phyloP scores from a whole-genome alignment of 2,888 invertebrate genomes.

The Sycophila texana region DNA sequence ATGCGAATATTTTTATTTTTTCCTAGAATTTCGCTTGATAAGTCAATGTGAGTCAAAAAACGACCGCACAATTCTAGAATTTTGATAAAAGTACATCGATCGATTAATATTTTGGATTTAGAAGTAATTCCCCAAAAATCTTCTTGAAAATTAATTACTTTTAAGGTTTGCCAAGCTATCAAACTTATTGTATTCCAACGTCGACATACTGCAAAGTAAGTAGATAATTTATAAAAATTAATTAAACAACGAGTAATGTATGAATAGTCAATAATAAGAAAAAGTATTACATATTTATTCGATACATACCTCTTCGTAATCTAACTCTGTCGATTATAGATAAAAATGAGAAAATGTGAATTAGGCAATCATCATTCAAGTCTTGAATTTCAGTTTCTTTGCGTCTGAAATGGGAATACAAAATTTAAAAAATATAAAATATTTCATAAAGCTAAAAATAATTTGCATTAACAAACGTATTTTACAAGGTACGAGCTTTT shows the following conservation, averaged over 20 bases:
- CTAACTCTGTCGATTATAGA: not conserved
- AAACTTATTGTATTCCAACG: conserved; percentile 4
- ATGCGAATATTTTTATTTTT: not conserved
- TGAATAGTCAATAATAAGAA: not conserved
- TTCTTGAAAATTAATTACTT: not conserved
- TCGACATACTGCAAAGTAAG: conserved; percentile 20
- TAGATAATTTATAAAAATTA: not conserved
- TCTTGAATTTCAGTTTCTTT: not conserved
- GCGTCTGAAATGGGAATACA: not conserved
- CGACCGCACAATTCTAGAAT: not conserved
- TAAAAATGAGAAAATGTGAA: not conserved
- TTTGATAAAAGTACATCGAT: not conserved
- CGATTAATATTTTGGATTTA: not conserved
- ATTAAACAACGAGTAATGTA: not conserved
- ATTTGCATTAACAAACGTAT: not conserved
- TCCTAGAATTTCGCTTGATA: not conserved
- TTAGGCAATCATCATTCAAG: not conserved
- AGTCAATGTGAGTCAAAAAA: not conserved
- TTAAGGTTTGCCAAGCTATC: not conserved
- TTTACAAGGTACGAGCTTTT: no score
- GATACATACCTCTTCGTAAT: not conserved
- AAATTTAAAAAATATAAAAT: not conserved
- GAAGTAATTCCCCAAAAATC: conserved; percentile 5
- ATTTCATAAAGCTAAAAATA: not conserved
- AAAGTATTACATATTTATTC: not conserved